These are phyloP conservation scores for Drosophila setosimentum DNA, from an alignment of 2,888 invertebrate genomes.

Conservation along the genomic window DNA sequence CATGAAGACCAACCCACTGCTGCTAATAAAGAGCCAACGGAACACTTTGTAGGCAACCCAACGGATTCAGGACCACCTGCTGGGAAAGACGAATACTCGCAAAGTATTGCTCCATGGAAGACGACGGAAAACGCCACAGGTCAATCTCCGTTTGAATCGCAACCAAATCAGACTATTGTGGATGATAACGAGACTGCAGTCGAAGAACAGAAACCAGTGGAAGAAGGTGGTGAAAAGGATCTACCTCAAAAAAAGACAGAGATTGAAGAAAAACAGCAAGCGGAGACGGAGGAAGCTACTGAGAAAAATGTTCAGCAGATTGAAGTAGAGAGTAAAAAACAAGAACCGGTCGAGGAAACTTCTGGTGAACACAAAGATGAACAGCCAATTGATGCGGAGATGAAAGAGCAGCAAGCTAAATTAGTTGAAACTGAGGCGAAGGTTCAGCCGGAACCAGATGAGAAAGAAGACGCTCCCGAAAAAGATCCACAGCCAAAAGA, in stretches of 20 bases:
- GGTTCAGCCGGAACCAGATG: not conserved
- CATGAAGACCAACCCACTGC: not conserved
- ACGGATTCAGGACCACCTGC: not conserved
- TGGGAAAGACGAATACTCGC: not conserved
- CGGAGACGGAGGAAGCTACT: not conserved
- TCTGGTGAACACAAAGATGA: not conserved
- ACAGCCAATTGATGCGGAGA: not conserved
- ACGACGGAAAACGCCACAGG: not conserved
- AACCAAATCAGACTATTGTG: not conserved
- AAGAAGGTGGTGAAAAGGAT: not conserved
- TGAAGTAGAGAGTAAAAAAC: not conserved
- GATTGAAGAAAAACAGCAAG: not conserved
- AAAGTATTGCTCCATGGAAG: not conserved
- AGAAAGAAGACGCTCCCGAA: not conserved
- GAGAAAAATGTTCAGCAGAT: not conserved
- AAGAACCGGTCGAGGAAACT: too few relatives aligned
- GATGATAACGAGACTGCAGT: not conserved
- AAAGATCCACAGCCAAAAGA: not conserved
- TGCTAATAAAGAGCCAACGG: not conserved
- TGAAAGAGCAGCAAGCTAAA: not conserved
- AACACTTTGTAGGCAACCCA: not conserved
- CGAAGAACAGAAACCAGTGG: not conserved
- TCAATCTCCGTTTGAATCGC: not conserved
- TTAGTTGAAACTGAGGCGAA: not conserved
- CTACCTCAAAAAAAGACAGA: not conserved